Evolutionary conservation across 35 echinoderm and acorn worm genomes (phyloP), one percentile per base, ranked within the genome.

Genomic region (Acanthaster planci): DNA sequence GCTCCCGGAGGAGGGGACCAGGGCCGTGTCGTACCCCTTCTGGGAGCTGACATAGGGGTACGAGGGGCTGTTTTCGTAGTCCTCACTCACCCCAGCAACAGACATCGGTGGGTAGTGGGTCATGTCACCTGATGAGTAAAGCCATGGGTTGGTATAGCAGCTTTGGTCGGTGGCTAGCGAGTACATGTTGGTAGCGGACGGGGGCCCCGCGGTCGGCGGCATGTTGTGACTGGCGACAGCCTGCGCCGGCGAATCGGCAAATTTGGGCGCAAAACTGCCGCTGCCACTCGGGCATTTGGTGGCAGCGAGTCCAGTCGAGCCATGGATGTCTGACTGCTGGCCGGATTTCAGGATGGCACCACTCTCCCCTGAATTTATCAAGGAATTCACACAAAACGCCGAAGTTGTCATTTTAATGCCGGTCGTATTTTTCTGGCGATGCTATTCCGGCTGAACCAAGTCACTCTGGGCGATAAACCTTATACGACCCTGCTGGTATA

Each of bases 381-480:
- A 51, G 37, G 92, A 93, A 89, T 93, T 93, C 75, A 93, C 92
- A 60, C 92, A 93, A 77, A 93, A 93, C 37, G 92, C 60, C 44
- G 92, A 85, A 68, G 92, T 89, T 84, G 92, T 89, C 92, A 93
- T 93, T 84, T 93, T 93, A 84, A 93, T 93, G 82, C 84, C 82
- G 92, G 81, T 93, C 86, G 86, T 93, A 93, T 93, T 88, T 93
- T 93, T 82, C 54, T 84, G 77, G 52, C 54, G 85, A 35, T 67
- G 87, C 50, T 78, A 81, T 80, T 55, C 37, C 92, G 81, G 92
- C 81, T 58, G 79, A 77, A 84, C 87, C 75, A 78, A 39, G 83
- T 76, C 83, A 77, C 55, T 84, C 39, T 59, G 78, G 84, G 87
- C 76, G 82, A 88, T 93, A 93, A 93, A 88, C 86, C 92, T 85